These are phyloP conservation scores for Limnothrissa miodon DNA, from an alignment of 2,113 vertebrate genomes.

Conservation along the genomic window DNA sequence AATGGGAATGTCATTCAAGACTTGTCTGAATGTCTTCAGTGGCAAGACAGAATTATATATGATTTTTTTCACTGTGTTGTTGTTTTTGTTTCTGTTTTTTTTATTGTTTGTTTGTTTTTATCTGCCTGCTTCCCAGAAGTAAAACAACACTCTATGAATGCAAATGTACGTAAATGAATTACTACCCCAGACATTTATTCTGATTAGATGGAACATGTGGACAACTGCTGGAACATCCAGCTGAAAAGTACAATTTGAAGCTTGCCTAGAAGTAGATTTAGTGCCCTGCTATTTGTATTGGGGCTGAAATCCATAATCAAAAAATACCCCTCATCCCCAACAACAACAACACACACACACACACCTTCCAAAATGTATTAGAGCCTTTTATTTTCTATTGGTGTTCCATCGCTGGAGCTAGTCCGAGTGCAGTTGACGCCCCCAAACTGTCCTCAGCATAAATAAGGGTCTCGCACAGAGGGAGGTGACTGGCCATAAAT, in stretches of 20 bases:
- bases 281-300: not conserved
- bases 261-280: not conserved
- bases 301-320: not conserved
- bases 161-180: not conserved
- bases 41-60: not conserved
- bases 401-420: not conserved
- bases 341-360: not conserved
- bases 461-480: not conserved
- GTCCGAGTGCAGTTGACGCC: not conserved
- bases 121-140: not conserved
- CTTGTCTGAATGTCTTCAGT: not conserved
- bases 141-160: not conserved
- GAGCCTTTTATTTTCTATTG: not conserved
- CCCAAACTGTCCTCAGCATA: not conserved
- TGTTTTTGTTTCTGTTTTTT: not conserved
- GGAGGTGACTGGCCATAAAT: not conserved
- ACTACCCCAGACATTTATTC: not conserved
- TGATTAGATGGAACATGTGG: not conserved
- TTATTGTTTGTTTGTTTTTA: not conserved
- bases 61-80: not conserved
- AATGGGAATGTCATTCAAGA: not conserved
- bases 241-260: slow-evolving; percentile 1
- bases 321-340: not conserved
- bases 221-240: not conserved
- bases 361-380: not conserved